Base-by-base conservation (phyloP, 2,797 vertebrate species). In the Sebastes vulpes region DNA sequence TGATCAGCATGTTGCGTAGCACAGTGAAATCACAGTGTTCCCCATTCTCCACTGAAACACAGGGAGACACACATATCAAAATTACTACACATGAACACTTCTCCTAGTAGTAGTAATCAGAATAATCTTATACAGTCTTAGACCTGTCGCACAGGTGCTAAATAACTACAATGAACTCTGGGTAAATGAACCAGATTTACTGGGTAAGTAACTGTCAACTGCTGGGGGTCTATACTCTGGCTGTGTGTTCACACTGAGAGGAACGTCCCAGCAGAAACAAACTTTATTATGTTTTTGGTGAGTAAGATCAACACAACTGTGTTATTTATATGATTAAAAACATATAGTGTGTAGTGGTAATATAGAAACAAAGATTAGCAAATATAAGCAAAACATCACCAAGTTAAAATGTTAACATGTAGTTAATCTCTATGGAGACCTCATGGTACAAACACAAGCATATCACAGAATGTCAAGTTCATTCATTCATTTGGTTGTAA, bases 21-120 rank as follows among this genome's bases (percentile, higher is more conserved):
- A 97, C 95, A 7, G 96, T 96, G 87, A 97, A 97, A 87, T 97
- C 96, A 28, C 96, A 96, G 90, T 97, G 96, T 64, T 97, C 96
- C 1, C 95, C 95, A 16, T 97, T 97, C 88, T 97, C 96, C 88
- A 97, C 96, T 97, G 90, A 81, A 95, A 95, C 61, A 87, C 77
- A 82, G 60, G 79, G 32, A 73, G 31, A 75, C 25, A 75, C 7
- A 35, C 3, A 72, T 1, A 52, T 3, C n/a, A 66, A 20, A 71
- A 6, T 71, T 3, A 77, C 4, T 59, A 57, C 3, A 38, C 59
- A 61, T 1, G 2, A 29, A 64, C 11, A 20, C n/a, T 12, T 57
- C n/a, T 64, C 11, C 6, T 42, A 42, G 38, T 42, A n/a, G 18
- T 4, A 53, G 12, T 5, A 35, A 35, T 42, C 11, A 59, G 3